phyloP scores from a whole-genome alignment of 2,888 invertebrate species.

The Phalangium opilio region DNA sequence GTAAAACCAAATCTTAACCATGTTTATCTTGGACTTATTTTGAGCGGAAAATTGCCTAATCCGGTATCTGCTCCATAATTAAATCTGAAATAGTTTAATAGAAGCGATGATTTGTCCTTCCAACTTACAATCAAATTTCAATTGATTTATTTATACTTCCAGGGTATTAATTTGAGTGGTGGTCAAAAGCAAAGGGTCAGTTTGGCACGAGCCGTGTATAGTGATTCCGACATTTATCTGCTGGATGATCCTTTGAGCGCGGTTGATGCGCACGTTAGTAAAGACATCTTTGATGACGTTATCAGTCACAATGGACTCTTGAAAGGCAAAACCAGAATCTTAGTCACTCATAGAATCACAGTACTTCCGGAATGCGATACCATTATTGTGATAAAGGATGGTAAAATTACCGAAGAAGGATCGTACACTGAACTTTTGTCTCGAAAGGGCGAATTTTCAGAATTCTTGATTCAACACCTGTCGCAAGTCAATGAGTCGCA shows the following conservation, averaged over 20 bases:
- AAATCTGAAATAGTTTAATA: no score
- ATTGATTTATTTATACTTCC: no score
- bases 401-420: conserved; percentile 72
- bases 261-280: conserved; percentile 92
- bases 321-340: conserved; percentile 51
- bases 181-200: no score
- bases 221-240: conserved; percentile 71
- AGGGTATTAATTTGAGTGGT: no score
- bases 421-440: conserved; percentile 74
- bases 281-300: conserved; percentile 89
- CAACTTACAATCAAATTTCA: no score
- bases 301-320: conserved; percentile 53
- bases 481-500: conserved; percentile 28
- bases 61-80: no score
- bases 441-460: conserved; percentile 46
- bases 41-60: no score
- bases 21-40: no score
- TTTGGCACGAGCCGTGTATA: conserved; percentile 78
- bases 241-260: conserved; percentile 91
- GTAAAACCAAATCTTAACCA: no score
- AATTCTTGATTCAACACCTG: conserved; percentile 38
- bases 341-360: conserved; percentile 90
- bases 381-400: conserved; percentile 75
- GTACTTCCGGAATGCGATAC: conserved; percentile 79
- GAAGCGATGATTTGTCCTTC: no score